Evolutionary conservation across 2,113 vertebrate species (phyloP), one percentile per base, ranked within the genome.

Genomic region (Macrotus californicus): DNA sequence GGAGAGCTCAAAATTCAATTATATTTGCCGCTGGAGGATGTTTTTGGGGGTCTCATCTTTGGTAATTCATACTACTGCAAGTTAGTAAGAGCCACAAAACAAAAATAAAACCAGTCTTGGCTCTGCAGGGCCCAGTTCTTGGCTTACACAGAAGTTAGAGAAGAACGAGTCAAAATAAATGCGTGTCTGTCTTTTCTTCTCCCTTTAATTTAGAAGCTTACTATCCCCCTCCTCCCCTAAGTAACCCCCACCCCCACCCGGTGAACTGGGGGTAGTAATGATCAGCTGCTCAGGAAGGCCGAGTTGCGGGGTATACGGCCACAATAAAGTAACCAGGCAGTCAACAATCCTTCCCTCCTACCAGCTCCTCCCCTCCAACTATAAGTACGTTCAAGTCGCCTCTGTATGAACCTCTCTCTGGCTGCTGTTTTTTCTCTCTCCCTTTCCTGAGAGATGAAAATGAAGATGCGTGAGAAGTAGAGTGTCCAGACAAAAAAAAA

Each of bases 1-100:
- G 80, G 24, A 34, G 56, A 93, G 81, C 41, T 81, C 52, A 85
- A 94, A 94, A 85, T 93, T 81, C 96, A 94, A 92, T 96, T 92
- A n/a, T 61, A 54, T 56, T 70, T 96, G 54, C 31, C 66, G 39
- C 9, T 76, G 4, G 61, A 79, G 41, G 77, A 76, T 69, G 11
- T 36, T 83, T 96, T 84, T 70, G 7, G 3, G 36, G 39, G 48
- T 76, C 21, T 93, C 50, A 48, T 59, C 67, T 94, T 89, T 79
- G 34, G 24, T n/a, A 70, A 83, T 94, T 94, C 48, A 41, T 84
- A 95, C 79, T 39, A 92, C 10, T 92, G 12, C 41, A 96, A 96
- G 43, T 93, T 79, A 97, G 73, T 31, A 90, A 89, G 34, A 73
- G 81, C 48, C 54, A 46, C 90, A 94, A 88, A 94, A 80, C 66